phyloP scores from a whole-genome alignment of 1,140 invertebrate species.

The Lepidurus packardi region DNA sequence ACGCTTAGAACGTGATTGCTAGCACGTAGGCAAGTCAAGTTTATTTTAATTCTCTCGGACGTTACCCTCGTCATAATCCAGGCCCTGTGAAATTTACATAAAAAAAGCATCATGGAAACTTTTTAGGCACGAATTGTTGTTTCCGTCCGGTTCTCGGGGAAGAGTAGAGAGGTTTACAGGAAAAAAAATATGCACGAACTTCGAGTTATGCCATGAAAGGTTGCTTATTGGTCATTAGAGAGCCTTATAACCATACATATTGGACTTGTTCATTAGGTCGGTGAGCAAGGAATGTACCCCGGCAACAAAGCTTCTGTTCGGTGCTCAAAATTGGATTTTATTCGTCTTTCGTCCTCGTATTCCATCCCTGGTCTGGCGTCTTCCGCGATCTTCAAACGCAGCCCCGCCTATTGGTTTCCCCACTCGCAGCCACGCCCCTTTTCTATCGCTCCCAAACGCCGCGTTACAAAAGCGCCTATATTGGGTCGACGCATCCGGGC shows the following conservation, averaged over 20 bases:
- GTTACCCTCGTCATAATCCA: background rate
- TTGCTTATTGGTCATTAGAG: too few species aligned
- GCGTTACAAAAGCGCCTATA: constrained; percentile 14
- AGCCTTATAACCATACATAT: background rate
- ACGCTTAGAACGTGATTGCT: background rate
- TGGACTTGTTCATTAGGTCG: constrained; percentile 1
- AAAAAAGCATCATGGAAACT: background rate
- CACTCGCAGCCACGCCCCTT: constrained; percentile 6
- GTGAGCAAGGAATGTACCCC: constrained; percentile 18
- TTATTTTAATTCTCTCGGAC: background rate
- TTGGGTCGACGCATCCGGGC: constrained; percentile 1
- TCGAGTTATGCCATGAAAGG: too few species aligned
- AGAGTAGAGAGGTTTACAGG: background rate
- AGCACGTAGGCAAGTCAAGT: constrained; percentile 2
- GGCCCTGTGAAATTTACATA: background rate
- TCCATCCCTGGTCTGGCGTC: constrained; percentile 1
- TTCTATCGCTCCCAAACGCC: constrained; percentile 10
- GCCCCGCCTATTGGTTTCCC: background rate
- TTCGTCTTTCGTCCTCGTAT: background rate
- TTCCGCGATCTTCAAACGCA: background rate
- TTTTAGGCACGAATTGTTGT: background rate
- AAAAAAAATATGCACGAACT: too few species aligned
- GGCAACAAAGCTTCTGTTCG: constrained; percentile 9
- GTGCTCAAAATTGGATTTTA: constrained; percentile 16
- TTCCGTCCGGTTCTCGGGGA: background rate